Base-by-base conservation (phyloP, 2,113 vertebrate species). In the Triplophysa siluroides region DNA sequence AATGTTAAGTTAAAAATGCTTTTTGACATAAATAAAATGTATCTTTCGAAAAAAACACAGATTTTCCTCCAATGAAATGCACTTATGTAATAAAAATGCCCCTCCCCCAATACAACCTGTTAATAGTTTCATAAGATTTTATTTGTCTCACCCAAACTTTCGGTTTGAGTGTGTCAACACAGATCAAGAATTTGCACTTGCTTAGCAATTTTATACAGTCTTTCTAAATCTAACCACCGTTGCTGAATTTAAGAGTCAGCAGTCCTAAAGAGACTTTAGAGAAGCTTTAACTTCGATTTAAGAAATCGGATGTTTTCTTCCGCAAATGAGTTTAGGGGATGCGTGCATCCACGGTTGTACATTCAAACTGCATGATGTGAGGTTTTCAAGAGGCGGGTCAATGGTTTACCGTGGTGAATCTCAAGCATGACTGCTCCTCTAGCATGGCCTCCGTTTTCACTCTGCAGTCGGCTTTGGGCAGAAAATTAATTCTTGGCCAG, bases 401-500 rank as follows among this genome's bases (percentile, higher is more conserved):
- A 71, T 71, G 74, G 43, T 82, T 78, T 82, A 78, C 75, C 75
- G 71, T 65, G 66, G 21, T 78, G 76, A 79, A 80, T 69, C 54
- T 26, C 50, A 73, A 67, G 76, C 60, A 72, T 82, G 81, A 66
- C 81, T 66, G 69, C 81, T 79, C 71, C 19, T 61, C 76, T 62
- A 33, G 8, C n/a, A 9, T 41, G 33, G 43, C 75, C 41, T 78
- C 33, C 70, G 54, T 29, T 63, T 78, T 76, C 64, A 76, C 64
- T 52, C 82, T 68, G 43, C 24, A 33, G 60, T 79, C 56, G 19
- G 72, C 78, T 73, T 73, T 72, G 64, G 68, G 71, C 73, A 80
- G 63, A 79, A 81, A 79, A 79, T 76, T 62, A 69, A 80, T 86
- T 87, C 77, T 76, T 41, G 78, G 80, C 54, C 77, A 66, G 66